Conservation (phyloP, 2,797 vertebrate species). For the Trachurus trachurus region DNA sequence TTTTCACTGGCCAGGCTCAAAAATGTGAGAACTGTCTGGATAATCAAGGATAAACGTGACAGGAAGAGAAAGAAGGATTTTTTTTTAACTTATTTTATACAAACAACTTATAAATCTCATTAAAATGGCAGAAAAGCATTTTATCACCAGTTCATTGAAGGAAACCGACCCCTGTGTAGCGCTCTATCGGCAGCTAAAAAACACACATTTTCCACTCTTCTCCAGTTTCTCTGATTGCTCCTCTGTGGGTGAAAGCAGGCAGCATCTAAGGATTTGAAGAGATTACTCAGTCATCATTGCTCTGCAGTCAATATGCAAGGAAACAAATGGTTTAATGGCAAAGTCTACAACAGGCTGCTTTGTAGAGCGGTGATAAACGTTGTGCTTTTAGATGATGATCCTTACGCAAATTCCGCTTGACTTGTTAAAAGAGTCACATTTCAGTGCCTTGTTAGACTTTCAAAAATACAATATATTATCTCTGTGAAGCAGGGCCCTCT, state of each 20-base stretch:
- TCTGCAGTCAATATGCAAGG: slow-evolving; percentile 25
- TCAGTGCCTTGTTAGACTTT: slow-evolving; percentile 8
- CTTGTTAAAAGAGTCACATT: slow-evolving; percentile 18
- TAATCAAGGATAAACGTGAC: not conserved
- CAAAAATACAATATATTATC: slow-evolving; percentile 7
- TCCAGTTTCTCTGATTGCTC: slow-evolving; percentile 20
- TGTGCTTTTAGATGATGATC: not conserved
- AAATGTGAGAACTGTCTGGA: slow-evolving; percentile 4
- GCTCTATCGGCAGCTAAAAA: slow-evolving; percentile 39
- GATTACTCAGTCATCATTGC: slow-evolving; percentile 48
- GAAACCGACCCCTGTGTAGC: slow-evolving; percentile 1
- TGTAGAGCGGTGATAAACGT: slow-evolving; percentile 5
- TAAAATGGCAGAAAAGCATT: slow-evolving; percentile 6
- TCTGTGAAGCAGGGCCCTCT: slow-evolving; percentile 4
- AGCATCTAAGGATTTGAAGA: slow-evolving; percentile 52
- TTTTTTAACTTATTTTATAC: not conserved
- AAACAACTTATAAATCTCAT: not conserved
- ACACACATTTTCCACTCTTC: slow-evolving; percentile 1
- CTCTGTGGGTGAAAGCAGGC: slow-evolving; percentile 24
- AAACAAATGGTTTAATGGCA: slow-evolving; percentile 35
- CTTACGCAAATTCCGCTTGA: slow-evolving; percentile 2
- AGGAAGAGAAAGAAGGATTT: slow-evolving; percentile 2
- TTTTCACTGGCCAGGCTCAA: slow-evolving; percentile 9
- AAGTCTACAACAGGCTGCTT: slow-evolving; percentile 18
- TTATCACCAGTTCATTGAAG: slow-evolving; percentile 1